A percentile compares a stretch with the other conserved stretches of the same genome.
Evolutionary conservation across 2,797 vertebrate species (phyloP).

Genomic region (Aplochiton taeniatus): DNA sequence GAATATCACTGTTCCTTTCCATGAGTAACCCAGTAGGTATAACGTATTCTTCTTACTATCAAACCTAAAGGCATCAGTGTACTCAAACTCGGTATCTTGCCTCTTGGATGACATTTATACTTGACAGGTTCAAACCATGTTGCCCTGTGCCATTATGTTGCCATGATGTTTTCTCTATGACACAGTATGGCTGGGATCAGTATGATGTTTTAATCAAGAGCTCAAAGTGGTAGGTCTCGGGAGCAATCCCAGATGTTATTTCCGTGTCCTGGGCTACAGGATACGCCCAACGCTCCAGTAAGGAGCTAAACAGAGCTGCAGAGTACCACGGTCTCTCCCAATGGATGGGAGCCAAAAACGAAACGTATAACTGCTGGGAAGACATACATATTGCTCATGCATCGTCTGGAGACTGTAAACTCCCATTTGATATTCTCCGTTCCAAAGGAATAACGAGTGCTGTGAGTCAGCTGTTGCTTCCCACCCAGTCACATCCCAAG

Average conservation of each 20-base stretch:
- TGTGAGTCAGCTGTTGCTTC: constrained; percentile 16
- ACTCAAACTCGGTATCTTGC: too few relatives aligned
- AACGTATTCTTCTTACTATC: constrained; percentile 1
- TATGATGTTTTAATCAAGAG: not conserved
- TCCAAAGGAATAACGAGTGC: constrained; percentile 2
- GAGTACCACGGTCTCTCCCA: not conserved
- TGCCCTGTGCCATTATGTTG: constrained; percentile 1
- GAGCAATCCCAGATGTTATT: not conserved
- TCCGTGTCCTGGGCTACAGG: not conserved
- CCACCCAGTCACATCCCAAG: constrained; percentile 16
- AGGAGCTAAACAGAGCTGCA: not conserved
- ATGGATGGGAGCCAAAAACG: not conserved
- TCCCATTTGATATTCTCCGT: not conserved
- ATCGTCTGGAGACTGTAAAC: not conserved
- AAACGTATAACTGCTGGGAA: not conserved
- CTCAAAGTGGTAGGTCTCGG: too few relatives aligned
- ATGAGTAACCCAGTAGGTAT: constrained; percentile 3
- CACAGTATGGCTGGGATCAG: not conserved
- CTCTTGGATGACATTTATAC: too few relatives aligned
- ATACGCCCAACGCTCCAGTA: not conserved
- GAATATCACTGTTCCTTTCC: constrained; percentile 2
- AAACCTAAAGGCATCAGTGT: constrained; percentile 1
- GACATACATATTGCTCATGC: not conserved
- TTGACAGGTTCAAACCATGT: too few relatives aligned
- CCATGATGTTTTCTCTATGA: constrained; percentile 11